A percentile compares a stretch with the other conserved stretches of the same genome.
Conservation (phyloP, 1,140 invertebrate species). For the Mamestra configurata region DNA sequence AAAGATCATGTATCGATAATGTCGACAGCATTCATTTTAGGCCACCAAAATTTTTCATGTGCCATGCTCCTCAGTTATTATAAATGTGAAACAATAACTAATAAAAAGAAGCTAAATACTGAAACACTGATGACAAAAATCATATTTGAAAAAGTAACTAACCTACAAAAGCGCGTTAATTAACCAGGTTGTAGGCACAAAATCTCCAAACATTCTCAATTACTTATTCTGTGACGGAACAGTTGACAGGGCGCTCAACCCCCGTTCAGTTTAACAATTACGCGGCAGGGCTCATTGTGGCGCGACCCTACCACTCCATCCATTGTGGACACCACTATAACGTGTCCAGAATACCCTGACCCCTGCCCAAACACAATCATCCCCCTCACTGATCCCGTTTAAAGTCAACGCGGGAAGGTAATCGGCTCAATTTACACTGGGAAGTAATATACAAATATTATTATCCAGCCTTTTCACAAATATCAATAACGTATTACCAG, state of each 20-base stretch:
- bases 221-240: conserved; percentile 78
- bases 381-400: conserved; percentile 54
- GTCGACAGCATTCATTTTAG: not conserved
- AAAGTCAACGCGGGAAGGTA: conserved; percentile 50
- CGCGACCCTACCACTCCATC: conserved; percentile 82
- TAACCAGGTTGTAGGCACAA: conserved; percentile 57
- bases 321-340: conserved; percentile 82
- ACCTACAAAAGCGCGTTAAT: conserved; percentile 53
- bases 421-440: conserved; percentile 71
- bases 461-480: conserved; percentile 87
- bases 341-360: conserved; percentile 67
- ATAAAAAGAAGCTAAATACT: not conserved
- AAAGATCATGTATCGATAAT: conserved; percentile 50
- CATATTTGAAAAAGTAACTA: not conserved
- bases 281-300: conserved; percentile 84
- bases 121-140: not conserved
- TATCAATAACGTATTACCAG: conserved; percentile 87
- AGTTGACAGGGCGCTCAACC: conserved; percentile 85
- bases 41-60: not conserved
- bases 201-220: conserved; percentile 60
- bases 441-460: conserved; percentile 84
- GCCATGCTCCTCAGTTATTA: not conserved
- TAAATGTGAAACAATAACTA: not conserved
- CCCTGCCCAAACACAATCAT: conserved; percentile 62
- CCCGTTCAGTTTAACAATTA: conserved; percentile 86